phyloP scores from a whole-genome alignment of 2,113 vertebrate species.

The Acrocephalus arundinaceus region DNA sequence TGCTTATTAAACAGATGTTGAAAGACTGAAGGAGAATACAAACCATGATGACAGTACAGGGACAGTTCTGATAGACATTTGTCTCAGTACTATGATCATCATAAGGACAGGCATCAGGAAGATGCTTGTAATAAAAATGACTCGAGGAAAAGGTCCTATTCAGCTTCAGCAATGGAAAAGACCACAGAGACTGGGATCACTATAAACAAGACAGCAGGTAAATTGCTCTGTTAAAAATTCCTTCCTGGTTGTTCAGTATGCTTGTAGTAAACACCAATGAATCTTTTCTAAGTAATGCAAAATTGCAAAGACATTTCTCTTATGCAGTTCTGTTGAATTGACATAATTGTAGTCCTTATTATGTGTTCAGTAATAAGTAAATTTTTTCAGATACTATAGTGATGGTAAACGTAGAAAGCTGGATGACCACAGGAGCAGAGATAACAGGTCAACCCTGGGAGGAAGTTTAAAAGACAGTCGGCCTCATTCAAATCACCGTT shows the following conservation, averaged over 20 bases:
- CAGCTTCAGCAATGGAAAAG: conserved; percentile 93
- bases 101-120: conserved; percentile 83
- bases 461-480: conserved; percentile 84
- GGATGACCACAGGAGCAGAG: conserved; percentile 90
- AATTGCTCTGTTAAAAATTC: background rate
- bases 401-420: conserved; percentile 93
- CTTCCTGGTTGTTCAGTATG: background rate
- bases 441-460: conserved; percentile 84
- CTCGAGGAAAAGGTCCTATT: conserved; percentile 88
- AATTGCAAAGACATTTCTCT: conserved; percentile 1
- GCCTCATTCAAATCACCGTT: conserved; percentile 78
- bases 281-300: background rate
- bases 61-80: conserved; percentile 90
- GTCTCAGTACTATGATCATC: conserved; percentile 82
- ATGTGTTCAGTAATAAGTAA: conserved; percentile 7
- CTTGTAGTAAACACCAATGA: background rate
- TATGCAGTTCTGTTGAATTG: background rate
- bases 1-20: conserved; percentile 79
- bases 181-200: conserved; percentile 90
- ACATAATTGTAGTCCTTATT: conserved; percentile 19
- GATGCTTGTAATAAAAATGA: conserved; percentile 84
- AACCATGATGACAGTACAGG: conserved; percentile 93
- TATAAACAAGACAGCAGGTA: conserved; percentile 87
- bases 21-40: conserved; percentile 86
- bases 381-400: conserved; percentile 83